phyloP scores from a whole-genome alignment of 53 echinoderm and acorn worm genomes.

The Mesocentrotus franciscanus region DNA sequence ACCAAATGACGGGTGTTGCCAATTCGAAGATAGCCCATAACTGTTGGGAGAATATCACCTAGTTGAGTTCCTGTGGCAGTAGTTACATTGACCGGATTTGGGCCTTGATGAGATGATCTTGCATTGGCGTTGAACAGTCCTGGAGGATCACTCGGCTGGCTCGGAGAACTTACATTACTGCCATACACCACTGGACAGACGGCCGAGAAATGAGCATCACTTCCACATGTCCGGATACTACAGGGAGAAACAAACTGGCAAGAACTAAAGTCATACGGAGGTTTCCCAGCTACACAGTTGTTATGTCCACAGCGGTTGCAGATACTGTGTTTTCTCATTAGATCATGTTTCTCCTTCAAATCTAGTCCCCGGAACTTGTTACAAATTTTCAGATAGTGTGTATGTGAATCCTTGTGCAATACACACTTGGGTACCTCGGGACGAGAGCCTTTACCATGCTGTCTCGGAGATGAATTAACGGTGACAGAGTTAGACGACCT shows the following conservation, averaged over 20 bases:
- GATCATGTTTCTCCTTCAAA: slow-evolving; percentile 61
- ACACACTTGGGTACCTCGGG: slow-evolving; percentile 66
- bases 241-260: slow-evolving; percentile 70
- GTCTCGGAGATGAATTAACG: slow-evolving; percentile 3
- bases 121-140: too few species aligned
- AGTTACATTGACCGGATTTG: not conserved
- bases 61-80: not conserved
- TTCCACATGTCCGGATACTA: slow-evolving; percentile 71
- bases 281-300: slow-evolving; percentile 66
- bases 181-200: slow-evolving; percentile 83
- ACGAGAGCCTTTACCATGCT: not conserved
- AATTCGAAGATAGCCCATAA: slow-evolving; percentile 56
- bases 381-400: slow-evolving; percentile 76
- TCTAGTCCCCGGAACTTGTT: slow-evolving; percentile 67
- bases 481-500: slow-evolving; percentile 75
- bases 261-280: slow-evolving; percentile 59
- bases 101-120: not conserved
- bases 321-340: slow-evolving; percentile 68
- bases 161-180: slow-evolving; percentile 12
- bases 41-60: slow-evolving; percentile 40
- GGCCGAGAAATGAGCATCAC: slow-evolving; percentile 78
- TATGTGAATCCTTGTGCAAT: slow-evolving; percentile 67
- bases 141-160: not conserved
- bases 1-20: slow-evolving; percentile 49
- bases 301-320: slow-evolving; percentile 75